Percentiles rank a stretch among this genome's conserved stretches.
phyloP scores from a whole-genome alignment of 1,140 invertebrate species.

The roundworm (Caenorhabditis elegans) region DNA sequence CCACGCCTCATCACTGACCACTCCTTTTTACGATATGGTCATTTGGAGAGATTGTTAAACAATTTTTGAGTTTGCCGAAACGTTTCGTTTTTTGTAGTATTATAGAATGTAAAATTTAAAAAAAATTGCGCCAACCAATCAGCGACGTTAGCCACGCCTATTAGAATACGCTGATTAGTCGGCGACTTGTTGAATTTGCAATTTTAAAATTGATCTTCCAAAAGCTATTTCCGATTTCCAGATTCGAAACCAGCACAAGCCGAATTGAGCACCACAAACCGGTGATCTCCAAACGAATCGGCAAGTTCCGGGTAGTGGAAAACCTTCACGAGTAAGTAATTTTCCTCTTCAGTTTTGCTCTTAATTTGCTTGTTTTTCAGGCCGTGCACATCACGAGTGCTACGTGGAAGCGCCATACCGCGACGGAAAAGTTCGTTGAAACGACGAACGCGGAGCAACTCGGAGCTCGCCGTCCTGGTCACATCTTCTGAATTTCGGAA shows the following conservation, averaged over 20 bases:
- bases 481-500: conserved; percentile 7
- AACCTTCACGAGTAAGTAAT: background rate
- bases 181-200: too few species aligned
- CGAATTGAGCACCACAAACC: conserved; percentile 2
- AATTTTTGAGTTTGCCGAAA: too few species aligned
- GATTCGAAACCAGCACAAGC: background rate
- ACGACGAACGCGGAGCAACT: conserved; percentile 15
- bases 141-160: too few species aligned
- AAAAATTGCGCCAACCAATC: too few species aligned
- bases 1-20: too few species aligned
- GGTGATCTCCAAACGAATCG: background rate
- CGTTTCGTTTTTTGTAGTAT: too few species aligned
- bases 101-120: too few species aligned
- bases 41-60: too few species aligned
- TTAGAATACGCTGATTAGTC: too few species aligned
- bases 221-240: background rate
- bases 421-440: conserved; percentile 28
- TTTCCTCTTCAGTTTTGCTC: background rate
- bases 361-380: background rate
- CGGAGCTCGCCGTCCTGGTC: background rate
- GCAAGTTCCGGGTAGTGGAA: conserved; percentile 4
- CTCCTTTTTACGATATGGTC: too few species aligned
- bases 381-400: background rate
- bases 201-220: too few species aligned
- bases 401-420: background rate